These are phyloP conservation scores for Smittia aterrima DNA, from an alignment of 2,888 invertebrate species.

Conservation along the genomic window DNA sequence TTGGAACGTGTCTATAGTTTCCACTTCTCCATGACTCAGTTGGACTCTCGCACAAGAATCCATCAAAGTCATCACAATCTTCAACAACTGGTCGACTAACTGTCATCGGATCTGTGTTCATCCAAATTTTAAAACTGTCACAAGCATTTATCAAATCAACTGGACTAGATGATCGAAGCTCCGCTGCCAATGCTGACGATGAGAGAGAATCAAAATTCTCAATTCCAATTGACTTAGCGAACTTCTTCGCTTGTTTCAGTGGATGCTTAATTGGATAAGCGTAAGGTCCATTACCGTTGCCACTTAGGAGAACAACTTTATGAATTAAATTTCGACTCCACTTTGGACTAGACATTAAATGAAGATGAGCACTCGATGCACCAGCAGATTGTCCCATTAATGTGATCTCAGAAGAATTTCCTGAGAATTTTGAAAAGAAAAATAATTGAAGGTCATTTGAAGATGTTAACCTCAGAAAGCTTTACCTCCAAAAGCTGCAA, in stretches of 20 bases:
- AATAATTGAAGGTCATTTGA: too few species aligned
- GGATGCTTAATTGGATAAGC: conserved; percentile 45
- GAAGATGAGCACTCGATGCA: conserved; percentile 49
- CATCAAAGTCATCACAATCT: conserved; percentile 44
- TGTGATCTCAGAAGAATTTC: conserved; percentile 15
- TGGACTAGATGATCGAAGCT: conserved; percentile 53
- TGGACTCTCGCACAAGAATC: conserved; percentile 56
- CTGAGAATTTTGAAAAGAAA: background rate
- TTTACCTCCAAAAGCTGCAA: conserved; percentile 54
- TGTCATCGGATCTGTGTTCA: conserved; percentile 55
- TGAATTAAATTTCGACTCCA: conserved; percentile 52
- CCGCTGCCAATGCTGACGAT: conserved; percentile 50
- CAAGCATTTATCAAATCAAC: conserved; percentile 51
- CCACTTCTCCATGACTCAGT: conserved; percentile 51
- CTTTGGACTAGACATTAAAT: conserved; percentile 48
- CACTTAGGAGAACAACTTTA: conserved; percentile 55
- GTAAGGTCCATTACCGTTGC: conserved; percentile 55
- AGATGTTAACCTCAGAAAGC: too few species aligned
- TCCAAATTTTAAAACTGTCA: conserved; percentile 54
- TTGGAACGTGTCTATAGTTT: conserved; percentile 54
- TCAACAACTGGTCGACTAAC: conserved; percentile 56
- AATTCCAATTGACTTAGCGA: conserved; percentile 54
- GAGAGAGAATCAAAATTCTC: conserved; percentile 46
- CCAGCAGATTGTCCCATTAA: conserved; percentile 46
- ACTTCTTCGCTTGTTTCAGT: conserved; percentile 49